Conservation (phyloP, 2,797 vertebrate genomes). For the Leptoclinus maculatus region DNA sequence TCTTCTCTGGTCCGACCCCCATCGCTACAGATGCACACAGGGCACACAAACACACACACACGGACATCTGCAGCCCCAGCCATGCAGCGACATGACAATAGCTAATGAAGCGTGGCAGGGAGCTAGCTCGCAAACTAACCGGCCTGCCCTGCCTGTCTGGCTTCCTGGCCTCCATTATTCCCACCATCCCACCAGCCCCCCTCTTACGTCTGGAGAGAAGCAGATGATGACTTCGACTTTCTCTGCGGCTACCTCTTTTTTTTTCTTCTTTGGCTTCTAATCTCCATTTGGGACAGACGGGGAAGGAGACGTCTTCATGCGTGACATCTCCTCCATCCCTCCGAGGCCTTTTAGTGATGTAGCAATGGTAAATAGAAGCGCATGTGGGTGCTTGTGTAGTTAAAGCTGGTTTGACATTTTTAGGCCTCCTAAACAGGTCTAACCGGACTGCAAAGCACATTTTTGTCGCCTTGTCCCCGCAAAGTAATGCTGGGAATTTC, state of each 20-base stretch:
- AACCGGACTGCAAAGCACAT: constrained; percentile 38
- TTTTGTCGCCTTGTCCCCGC: constrained; percentile 1
- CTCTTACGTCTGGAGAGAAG: constrained; percentile 26
- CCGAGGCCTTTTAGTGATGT: constrained; percentile 11
- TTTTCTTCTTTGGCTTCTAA: neutral
- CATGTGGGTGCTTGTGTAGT: constrained; percentile 17
- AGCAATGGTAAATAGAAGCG: constrained; percentile 36
- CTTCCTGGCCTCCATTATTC: constrained; percentile 64
- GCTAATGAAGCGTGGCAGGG: constrained; percentile 73
- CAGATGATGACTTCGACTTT: constrained; percentile 27
- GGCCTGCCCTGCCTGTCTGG: constrained; percentile 60
- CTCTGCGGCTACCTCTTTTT: constrained; percentile 1
- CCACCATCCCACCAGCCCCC: constrained; percentile 21
- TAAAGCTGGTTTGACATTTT: constrained; percentile 25
- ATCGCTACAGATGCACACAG: constrained; percentile 30
- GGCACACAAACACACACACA: constrained; percentile 20
- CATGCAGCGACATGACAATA: constrained; percentile 63
- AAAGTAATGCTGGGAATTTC: constrained; percentile 51
- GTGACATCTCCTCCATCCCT: constrained; percentile 1
- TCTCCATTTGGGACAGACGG: neutral
- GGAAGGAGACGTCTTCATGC: constrained; percentile 12
- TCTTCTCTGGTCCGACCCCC: constrained; percentile 63
- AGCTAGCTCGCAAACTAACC: constrained; percentile 54
- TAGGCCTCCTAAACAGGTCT: constrained; percentile 24
- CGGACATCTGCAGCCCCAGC: constrained; percentile 26